A percentile compares a stretch with the other conserved stretches of the same genome.
These are phyloP conservation scores for Macrobrachium rosenbergii DNA, from an alignment of 1,140 invertebrate genomes.

Conservation along the genomic window DNA sequence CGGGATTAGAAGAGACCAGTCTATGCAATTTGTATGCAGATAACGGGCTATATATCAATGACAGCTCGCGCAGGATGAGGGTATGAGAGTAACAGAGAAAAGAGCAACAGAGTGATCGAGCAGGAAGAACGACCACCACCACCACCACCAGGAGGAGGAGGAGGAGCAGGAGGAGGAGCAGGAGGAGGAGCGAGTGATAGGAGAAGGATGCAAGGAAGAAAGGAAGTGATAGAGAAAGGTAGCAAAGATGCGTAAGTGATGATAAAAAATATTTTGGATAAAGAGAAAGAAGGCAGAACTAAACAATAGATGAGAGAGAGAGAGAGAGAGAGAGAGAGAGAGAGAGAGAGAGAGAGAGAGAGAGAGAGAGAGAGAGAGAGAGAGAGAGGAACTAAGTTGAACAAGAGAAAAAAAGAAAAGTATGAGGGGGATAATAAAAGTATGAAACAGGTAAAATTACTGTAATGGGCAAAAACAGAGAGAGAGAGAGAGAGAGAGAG, in stretches of 20 bases:
- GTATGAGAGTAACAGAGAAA: not conserved
- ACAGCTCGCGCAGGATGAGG: not conserved
- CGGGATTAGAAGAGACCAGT: constrained; percentile 1
- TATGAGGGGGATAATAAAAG: not conserved
- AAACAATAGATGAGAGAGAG: no score
- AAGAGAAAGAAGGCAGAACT: no score
- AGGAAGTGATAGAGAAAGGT: no score
- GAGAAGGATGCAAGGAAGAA: not conserved
- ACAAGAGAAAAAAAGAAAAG: not conserved
- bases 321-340: no score
- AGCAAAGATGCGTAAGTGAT: no score
- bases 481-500: no score
- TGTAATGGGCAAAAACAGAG: no score
- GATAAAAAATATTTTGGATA: no score
- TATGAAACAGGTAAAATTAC: no score
- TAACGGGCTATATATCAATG: constrained; percentile 15
- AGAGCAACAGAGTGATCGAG: not conserved
- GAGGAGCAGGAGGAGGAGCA: not conserved
- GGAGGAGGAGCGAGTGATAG: not conserved
- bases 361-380: no score
- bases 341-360: no score
- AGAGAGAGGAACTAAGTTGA: not conserved
- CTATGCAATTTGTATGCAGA: constrained; percentile 24
- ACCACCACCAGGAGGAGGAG: not conserved
- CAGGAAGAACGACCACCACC: not conserved